Conservation (phyloP, 1,140 invertebrate species). For the Drosophila willistoni region DNA sequence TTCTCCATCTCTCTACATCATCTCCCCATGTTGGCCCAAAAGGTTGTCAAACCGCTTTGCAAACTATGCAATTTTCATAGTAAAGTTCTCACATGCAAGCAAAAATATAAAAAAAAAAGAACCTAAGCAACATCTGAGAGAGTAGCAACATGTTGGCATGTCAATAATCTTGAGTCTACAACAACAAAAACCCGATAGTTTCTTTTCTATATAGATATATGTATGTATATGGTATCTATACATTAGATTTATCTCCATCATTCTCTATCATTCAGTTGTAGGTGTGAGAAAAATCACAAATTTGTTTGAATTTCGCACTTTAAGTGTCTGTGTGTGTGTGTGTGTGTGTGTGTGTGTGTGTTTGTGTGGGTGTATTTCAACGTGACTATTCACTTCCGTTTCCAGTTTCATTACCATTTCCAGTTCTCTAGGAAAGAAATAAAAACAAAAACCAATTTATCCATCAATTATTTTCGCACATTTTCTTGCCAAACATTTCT, state of each 20-base stretch:
- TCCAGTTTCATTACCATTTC: slow-evolving; percentile 15
- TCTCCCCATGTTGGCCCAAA: slow-evolving; percentile 19
- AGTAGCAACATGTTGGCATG: slow-evolving; percentile 79
- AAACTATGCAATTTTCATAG: slow-evolving; percentile 73
- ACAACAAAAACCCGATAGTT: slow-evolving; percentile 11
- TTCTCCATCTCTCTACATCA: slow-evolving; percentile 2
- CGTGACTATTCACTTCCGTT: slow-evolving; percentile 74
- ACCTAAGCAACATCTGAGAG: slow-evolving; percentile 47
- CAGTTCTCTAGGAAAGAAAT: slow-evolving; percentile 20
- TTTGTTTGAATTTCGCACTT: slow-evolving; percentile 7
- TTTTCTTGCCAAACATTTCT: slow-evolving; percentile 35
- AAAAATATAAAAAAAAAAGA: slow-evolving; percentile 18
- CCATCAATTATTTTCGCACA: slow-evolving; percentile 69
- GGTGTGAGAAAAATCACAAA: slow-evolving; percentile 27
- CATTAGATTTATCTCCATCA: neutral
- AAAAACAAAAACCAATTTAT: slow-evolving; percentile 24
- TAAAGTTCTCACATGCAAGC: slow-evolving; percentile 60
- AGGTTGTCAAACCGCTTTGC: slow-evolving; percentile 59
- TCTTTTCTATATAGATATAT: neutral
- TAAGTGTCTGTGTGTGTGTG: neutral
- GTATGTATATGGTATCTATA: neutral
- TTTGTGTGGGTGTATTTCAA: slow-evolving; percentile 12
- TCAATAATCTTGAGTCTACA: slow-evolving; percentile 70
- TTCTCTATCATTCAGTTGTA: neutral
- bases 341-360: neutral